phyloP scores from a whole-genome alignment of 2,113 vertebrate species.

The Gobius niger region DNA sequence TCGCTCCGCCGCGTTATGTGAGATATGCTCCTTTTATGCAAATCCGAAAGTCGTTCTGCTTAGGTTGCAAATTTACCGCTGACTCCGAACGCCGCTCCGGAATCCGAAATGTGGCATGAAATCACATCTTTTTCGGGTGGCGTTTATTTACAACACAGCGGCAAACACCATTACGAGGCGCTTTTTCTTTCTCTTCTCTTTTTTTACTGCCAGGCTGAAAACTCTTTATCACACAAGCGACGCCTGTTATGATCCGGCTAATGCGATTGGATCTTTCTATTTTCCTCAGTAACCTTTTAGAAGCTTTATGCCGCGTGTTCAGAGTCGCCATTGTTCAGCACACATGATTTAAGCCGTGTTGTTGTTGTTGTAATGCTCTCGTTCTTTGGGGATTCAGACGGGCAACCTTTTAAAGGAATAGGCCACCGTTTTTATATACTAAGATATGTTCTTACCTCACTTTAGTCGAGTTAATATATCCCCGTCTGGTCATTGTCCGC shows the following conservation, averaged over 20 bases:
- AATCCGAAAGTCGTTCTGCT: slow-evolving; percentile 1
- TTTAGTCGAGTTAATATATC: too few relatives aligned
- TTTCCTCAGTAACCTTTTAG: background rate
- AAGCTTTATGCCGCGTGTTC: background rate
- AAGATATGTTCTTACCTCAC: too few relatives aligned
- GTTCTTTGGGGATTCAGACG: slow-evolving; percentile 34
- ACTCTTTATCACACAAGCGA: background rate
- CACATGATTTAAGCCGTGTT: slow-evolving; percentile 11
- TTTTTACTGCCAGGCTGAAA: background rate
- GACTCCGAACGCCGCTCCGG: background rate
- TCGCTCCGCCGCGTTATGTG: background rate
- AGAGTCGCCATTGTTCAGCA: background rate
- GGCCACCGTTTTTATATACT: too few relatives aligned
- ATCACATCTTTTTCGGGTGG: background rate
- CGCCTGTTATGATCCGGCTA: background rate
- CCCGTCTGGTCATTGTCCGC: too few relatives aligned
- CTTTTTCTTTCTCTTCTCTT: too few relatives aligned
- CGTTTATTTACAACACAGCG: slow-evolving; percentile 7
- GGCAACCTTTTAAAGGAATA: slow-evolving; percentile 18
- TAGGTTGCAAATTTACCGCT: slow-evolving; percentile 15
- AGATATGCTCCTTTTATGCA: slow-evolving; percentile 14
- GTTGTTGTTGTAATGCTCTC: slow-evolving; percentile 1
- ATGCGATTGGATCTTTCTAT: background rate
- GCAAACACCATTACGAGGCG: background rate
- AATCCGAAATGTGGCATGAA: slow-evolving; percentile 17